These are phyloP conservation scores for Vulpes vulpes DNA, from an alignment of 2,113 vertebrate genomes.

Conservation along the genomic window DNA sequence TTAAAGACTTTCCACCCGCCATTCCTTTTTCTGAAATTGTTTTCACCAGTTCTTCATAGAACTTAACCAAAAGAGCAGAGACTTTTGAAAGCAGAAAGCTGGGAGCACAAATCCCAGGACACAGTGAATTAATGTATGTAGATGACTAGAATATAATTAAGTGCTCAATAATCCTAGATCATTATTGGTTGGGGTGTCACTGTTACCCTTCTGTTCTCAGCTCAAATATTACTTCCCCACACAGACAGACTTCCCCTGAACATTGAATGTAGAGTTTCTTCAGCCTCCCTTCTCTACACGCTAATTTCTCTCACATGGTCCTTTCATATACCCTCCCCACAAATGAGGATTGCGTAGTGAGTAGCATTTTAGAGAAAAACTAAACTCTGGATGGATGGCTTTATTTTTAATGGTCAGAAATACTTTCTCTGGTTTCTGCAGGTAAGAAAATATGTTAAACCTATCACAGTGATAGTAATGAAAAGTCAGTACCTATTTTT, in stretches of 20 bases:
- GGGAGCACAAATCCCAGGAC: not conserved
- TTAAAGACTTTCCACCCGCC: not conserved
- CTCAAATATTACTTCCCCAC: not conserved
- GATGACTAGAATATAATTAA: constrained; percentile 5
- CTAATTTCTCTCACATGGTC: not conserved
- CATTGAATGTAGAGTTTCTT: not conserved
- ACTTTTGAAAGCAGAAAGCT: not conserved
- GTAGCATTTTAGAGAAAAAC: not conserved
- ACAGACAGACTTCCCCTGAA: not conserved
- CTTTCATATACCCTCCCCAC: not conserved
- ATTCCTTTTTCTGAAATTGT: constrained; percentile 11
- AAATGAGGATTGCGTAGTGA: not conserved
- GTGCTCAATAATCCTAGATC: not conserved
- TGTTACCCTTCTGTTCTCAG: not conserved
- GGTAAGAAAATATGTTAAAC: not conserved
- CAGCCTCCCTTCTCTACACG: not conserved
- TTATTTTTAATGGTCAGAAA: constrained; percentile 19
- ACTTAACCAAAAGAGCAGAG: not conserved
- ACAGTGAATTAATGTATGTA: not conserved
- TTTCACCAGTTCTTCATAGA: not conserved
- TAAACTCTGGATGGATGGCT: not conserved
- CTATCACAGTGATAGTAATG: not conserved
- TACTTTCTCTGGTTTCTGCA: not conserved
- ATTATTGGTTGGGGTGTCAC: not conserved
- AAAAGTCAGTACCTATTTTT: not conserved